A percentile compares a stretch with the other conserved stretches of the same genome.
phyloP scores from a whole-genome alignment of 2,888 invertebrate species.

The Choreutis nemorana region DNA sequence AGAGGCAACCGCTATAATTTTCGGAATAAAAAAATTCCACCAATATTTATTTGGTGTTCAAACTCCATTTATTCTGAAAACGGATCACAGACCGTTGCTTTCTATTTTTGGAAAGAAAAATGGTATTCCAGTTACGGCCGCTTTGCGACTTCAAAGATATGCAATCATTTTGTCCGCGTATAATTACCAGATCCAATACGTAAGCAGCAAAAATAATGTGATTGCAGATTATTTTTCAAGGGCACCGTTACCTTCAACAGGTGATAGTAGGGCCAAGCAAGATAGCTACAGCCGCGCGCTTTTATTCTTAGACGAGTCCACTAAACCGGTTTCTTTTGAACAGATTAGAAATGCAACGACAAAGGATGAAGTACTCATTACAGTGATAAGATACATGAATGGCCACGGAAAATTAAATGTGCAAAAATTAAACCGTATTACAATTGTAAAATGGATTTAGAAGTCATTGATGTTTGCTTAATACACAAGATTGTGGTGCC shows the following conservation, averaged over 20 bases:
- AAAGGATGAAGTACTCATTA: too few relatives aligned
- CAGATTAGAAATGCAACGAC: too few relatives aligned
- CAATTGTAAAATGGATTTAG: conserved; percentile 1
- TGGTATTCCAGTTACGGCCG: conserved; percentile 6
- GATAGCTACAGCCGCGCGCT: too few relatives aligned
- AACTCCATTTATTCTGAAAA: conserved; percentile 4
- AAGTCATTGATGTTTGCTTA: conserved; percentile 2
- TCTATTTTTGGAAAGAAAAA: conserved; percentile 6
- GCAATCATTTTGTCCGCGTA: conserved; percentile 2
- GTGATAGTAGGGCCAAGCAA: too few relatives aligned
- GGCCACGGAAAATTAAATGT: conserved; percentile 4
- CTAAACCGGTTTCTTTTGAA: too few relatives aligned
- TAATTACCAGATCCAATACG: neutral
- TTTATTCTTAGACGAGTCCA: too few relatives aligned
- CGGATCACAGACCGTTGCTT: conserved; percentile 7
- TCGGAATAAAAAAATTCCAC: conserved; percentile 8
- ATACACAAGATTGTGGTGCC: conserved; percentile 10
- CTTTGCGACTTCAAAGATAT: conserved; percentile 5
- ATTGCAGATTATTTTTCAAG: conserved; percentile 2
- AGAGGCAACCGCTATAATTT: conserved; percentile 10
- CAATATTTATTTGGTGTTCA: conserved; percentile 8
- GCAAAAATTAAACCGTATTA: neutral
- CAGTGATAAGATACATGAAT: neutral
- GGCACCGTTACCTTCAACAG: too few relatives aligned
- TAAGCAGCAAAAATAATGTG: neutral